A percentile compares a stretch with the other conserved stretches of the same genome.
Evolutionary conservation across 2,113 vertebrate genomes (phyloP).

Genomic region (Salvelinus sp.): DNA sequence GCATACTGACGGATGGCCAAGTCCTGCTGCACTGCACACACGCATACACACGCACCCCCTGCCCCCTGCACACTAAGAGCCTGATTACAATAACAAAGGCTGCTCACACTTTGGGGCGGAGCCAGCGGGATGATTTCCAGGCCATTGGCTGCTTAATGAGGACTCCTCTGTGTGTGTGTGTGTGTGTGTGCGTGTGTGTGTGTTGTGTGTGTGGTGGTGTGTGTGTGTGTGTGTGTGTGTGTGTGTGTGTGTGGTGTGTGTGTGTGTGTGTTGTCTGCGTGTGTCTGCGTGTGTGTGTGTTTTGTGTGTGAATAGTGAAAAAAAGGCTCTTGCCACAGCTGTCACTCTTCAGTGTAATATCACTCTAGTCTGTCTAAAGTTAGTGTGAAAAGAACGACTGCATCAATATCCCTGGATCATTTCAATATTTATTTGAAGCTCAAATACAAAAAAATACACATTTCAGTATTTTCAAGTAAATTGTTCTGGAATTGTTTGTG

Average conservation of each 20-base stretch:
- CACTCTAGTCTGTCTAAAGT: constrained; percentile 38
- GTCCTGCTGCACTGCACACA: constrained; percentile 1
- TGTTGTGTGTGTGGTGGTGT: constrained; percentile 6
- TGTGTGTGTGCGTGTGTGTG: constrained; percentile 15
- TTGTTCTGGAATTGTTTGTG: too few species aligned
- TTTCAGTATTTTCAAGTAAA: too few species aligned
- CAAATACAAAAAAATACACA: too few species aligned
- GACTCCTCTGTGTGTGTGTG: constrained; percentile 63
- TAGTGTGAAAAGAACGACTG: not conserved
- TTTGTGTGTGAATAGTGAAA: constrained; percentile 23
- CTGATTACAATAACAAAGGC: constrained; percentile 80
- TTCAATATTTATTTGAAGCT: too few species aligned
- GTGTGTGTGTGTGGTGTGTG: constrained; percentile 20
- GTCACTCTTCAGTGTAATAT: constrained; percentile 74
- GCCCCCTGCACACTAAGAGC: constrained; percentile 48
- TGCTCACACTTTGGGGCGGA: constrained; percentile 80
- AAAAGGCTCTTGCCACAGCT: constrained; percentile 71
- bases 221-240: constrained; percentile 34
- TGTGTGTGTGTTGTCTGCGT: too few species aligned
- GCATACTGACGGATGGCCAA: not conserved
- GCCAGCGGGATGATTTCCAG: constrained; percentile 70
- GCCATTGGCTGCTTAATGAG: constrained; percentile 78
- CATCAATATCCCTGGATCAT: too few species aligned
- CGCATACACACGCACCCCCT: not conserved
- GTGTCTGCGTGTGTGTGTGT: not conserved